phyloP scores from a whole-genome alignment of 64 coral and sea anemone species.

The Dendronephthya gigantea region DNA sequence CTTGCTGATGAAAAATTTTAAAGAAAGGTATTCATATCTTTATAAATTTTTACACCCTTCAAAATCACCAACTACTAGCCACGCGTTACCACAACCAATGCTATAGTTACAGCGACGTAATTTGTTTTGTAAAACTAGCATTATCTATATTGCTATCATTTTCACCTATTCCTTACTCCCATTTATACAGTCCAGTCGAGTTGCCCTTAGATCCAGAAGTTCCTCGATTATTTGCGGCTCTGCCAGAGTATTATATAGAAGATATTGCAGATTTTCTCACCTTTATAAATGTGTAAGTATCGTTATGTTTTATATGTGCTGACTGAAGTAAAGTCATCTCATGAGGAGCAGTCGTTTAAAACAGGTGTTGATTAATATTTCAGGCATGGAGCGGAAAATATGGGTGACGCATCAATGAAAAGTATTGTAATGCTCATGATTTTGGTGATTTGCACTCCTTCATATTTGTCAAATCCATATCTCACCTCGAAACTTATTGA shows the following conservation, averaged over 20 bases:
- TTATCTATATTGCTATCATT: too few species aligned
- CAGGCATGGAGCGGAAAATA: conserved; percentile 63
- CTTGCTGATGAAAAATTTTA: conserved; percentile 44
- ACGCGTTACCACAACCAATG: too few species aligned
- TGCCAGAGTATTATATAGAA: conserved; percentile 86
- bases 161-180: too few species aligned
- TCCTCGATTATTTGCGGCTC: conserved; percentile 58
- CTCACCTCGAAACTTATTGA: conserved; percentile 90
- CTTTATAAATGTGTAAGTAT: conserved; percentile 95
- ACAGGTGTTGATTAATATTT: too few species aligned
- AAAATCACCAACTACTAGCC: not conserved
- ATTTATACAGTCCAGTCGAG: conserved; percentile 35
- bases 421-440: conserved; percentile 78
- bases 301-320: not conserved
- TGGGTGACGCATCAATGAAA: conserved; percentile 64
- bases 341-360: too few species aligned
- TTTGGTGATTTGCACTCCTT: conserved; percentile 71
- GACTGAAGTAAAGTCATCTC: too few species aligned
- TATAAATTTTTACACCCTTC: not conserved
- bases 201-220: conserved; percentile 52
- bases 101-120: too few species aligned
- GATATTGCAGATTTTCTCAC: conserved; percentile 91
- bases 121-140: too few species aligned
- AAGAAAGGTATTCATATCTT: conserved; percentile 31
- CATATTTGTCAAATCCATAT: conserved; percentile 97